phyloP scores from a whole-genome alignment of 2,113 vertebrate species.

The Hoplias malabaricus region DNA sequence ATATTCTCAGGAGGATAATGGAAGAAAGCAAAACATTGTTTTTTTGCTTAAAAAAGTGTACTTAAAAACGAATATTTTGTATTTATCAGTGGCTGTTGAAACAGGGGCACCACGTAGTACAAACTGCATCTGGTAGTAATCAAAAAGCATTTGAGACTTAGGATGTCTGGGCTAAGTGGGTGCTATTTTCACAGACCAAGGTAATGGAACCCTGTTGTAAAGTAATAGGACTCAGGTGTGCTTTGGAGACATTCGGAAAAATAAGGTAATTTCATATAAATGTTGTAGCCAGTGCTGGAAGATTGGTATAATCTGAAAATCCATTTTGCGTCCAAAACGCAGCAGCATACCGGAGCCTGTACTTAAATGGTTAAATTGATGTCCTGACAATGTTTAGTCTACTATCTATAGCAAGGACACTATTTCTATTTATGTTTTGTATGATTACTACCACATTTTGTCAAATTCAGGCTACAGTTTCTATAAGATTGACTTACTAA shows the following conservation, averaged over 20 bases:
- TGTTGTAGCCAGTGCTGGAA: neutral
- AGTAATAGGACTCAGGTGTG: conserved; percentile 46
- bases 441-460: neutral
- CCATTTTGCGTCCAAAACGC: conserved; percentile 10
- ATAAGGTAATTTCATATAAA: conserved; percentile 18
- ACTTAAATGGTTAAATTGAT: neutral
- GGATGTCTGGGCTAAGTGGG: conserved; percentile 29
- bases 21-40: neutral
- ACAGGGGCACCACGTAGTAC: neutral
- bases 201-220: conserved; percentile 30
- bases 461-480: too few relatives aligned
- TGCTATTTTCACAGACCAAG: conserved; percentile 36
- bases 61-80: neutral
- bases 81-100: conserved; percentile 2
- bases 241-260: neutral
- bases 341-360: neutral
- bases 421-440: neutral
- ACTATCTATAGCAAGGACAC: neutral
- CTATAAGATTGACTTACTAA: too few relatives aligned
- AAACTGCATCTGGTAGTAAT: conserved; percentile 43
- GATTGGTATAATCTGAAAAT: conserved; percentile 22
- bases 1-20: neutral
- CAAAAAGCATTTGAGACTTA: conserved; percentile 32
- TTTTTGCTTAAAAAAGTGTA: neutral
- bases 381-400: conserved; percentile 17